Conservation (phyloP, 2,797 vertebrate genomes). For the Gymnothorax javanicus region DNA sequence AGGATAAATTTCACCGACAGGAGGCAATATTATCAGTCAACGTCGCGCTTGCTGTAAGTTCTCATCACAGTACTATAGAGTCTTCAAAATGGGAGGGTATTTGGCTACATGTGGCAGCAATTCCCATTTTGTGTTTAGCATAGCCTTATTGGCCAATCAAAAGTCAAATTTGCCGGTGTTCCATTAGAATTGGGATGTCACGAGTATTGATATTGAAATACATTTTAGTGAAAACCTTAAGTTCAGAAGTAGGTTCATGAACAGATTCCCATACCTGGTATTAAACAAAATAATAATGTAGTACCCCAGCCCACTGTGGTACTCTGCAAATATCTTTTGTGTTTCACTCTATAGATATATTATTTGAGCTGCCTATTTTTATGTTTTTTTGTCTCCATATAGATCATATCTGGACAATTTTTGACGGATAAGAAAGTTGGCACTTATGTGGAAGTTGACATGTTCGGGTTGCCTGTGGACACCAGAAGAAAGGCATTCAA, state of each 20-base stretch:
- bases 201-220: background rate
- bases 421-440: conserved; percentile 89
- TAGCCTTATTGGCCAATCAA: background rate
- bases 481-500: conserved; percentile 85
- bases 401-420: conserved; percentile 90
- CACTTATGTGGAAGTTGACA: conserved; percentile 85
- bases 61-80: background rate
- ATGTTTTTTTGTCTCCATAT: background rate
- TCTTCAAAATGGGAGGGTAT: background rate
- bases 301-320: background rate
- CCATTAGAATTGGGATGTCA: background rate
- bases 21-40: background rate
- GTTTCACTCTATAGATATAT: background rate
- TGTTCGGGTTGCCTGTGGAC: conserved; percentile 88
- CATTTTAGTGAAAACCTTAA: no score
- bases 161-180: background rate
- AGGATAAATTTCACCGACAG: background rate
- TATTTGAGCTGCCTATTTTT: background rate
- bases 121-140: background rate
- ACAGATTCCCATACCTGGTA: no score
- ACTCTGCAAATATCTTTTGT: background rate
- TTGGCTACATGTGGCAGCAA: background rate
- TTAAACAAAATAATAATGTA: background rate
- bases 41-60: no score
- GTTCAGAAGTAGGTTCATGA: no score